Evolutionary conservation across 2,797 vertebrate species (phyloP).

Genomic region (Meriones psammophilus): DNA sequence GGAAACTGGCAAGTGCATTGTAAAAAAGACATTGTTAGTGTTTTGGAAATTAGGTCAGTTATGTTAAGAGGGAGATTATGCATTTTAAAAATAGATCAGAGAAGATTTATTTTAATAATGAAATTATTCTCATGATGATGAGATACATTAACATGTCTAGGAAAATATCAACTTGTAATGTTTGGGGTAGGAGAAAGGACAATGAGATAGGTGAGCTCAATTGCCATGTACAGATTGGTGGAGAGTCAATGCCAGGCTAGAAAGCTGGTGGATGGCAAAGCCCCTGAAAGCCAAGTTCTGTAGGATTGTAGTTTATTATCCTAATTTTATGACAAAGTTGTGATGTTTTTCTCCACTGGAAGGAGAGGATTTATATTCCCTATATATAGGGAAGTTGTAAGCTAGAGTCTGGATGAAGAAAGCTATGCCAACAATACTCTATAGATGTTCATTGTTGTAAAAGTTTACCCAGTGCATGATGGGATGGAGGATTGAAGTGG

Average conservation of each 20-base stretch:
- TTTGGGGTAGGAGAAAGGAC: not conserved
- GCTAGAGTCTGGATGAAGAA: not conserved
- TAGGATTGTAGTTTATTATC: not conserved
- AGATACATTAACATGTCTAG: not conserved
- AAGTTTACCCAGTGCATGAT: not conserved
- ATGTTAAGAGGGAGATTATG: constrained; percentile 1
- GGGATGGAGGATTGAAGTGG: not conserved
- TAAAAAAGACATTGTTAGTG: not conserved
- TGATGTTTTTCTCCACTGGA: not conserved
- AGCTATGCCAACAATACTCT: not conserved
- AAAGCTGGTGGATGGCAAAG: not conserved
- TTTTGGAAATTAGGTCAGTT: constrained; percentile 25
- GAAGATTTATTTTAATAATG: constrained; percentile 56
- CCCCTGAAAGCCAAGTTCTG: not conserved
- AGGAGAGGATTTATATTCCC: not conserved
- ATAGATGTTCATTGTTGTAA: not conserved
- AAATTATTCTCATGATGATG: constrained; percentile 53
- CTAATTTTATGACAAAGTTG: not conserved
- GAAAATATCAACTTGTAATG: not conserved
- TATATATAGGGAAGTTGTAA: not conserved
- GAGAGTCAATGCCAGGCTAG: not conserved
- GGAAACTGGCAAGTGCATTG: not conserved
- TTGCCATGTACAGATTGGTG: not conserved
- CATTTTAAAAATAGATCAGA: constrained; percentile 57
- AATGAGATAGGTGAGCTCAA: not conserved